A percentile compares a stretch with the other conserved stretches of the same genome.
Conservation (phyloP, 2,113 vertebrate genomes). For the Neodon shergylaensis region DNA sequence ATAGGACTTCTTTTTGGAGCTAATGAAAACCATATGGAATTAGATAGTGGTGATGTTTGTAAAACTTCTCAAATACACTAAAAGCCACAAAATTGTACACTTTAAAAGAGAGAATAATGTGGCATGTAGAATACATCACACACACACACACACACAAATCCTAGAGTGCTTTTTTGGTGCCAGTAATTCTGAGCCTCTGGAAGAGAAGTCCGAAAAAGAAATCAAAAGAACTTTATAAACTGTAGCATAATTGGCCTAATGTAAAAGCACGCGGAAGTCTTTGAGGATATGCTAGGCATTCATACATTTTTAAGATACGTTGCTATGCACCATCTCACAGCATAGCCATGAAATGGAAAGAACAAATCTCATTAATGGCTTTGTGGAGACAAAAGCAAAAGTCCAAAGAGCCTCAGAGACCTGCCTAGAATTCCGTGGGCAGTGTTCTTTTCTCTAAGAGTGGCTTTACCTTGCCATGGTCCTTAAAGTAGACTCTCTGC, state of each 20-base stretch:
- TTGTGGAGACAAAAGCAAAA: conserved; percentile 17
- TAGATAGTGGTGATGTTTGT: conserved; percentile 31
- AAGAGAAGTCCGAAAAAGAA: conserved; percentile 53
- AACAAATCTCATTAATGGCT: conserved; percentile 2
- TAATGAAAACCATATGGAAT: conserved; percentile 47
- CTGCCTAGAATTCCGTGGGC: not conserved
- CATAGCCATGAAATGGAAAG: not conserved
- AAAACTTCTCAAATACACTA: conserved; percentile 30
- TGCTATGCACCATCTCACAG: not conserved
- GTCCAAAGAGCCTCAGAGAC: not conserved
- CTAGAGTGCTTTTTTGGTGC: not conserved
- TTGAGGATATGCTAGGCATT: conserved; percentile 14
- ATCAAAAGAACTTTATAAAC: conserved; percentile 25
- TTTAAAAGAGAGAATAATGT: conserved; percentile 1
- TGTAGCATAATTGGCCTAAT: conserved; percentile 19
- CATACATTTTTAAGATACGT: conserved; percentile 13
- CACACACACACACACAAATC: not conserved
- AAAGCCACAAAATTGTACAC: not conserved
- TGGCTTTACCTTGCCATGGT: not conserved
- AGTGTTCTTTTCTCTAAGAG: not conserved
- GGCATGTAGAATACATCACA: not conserved
- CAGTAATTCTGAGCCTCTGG: conserved; percentile 37
- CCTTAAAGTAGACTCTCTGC: conserved; percentile 13
- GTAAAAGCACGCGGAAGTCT: conserved; percentile 30
- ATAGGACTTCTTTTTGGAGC: conserved; percentile 5